A percentile compares a stretch with the other conserved stretches of the same genome.
Conservation (phyloP, 2,888 invertebrate genomes). For the Diachrysia chrysitis region DNA sequence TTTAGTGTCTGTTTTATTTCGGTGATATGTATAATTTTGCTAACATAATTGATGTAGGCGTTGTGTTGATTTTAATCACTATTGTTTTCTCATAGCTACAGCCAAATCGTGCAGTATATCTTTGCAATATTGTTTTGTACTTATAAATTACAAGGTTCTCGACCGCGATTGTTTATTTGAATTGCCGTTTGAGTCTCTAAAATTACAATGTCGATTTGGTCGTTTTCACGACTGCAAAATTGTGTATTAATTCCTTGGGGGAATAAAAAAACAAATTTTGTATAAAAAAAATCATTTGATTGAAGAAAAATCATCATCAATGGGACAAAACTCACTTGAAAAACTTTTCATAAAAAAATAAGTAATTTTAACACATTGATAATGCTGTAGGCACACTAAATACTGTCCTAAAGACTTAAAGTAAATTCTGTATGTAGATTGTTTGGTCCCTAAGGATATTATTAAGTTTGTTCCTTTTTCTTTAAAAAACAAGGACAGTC, state of each 20-base stretch:
- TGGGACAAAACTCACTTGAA: too few species aligned
- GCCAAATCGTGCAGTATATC: background rate
- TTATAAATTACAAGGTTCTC: constrained; percentile 2
- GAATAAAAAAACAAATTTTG: too few species aligned
- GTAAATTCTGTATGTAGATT: too few species aligned
- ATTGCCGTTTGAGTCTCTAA: background rate
- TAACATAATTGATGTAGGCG: background rate
- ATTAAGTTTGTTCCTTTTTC: background rate
- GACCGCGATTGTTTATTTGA: constrained; percentile 1
- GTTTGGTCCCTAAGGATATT: too few species aligned
- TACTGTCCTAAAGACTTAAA: too few species aligned
- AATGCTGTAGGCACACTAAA: too few species aligned
- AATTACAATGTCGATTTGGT: background rate
- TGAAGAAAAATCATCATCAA: background rate
- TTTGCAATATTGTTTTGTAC: constrained; percentile 1
- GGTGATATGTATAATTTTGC: background rate
- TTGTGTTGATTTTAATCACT: background rate
- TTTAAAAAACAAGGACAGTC: background rate
- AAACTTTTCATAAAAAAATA: too few species aligned
- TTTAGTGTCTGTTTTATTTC: background rate
- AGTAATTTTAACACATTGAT: too few species aligned
- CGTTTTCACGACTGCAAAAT: background rate
- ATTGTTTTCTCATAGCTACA: background rate
- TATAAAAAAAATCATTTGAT: background rate
- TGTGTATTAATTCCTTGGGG: background rate